Evolutionary conservation across 2,113 vertebrate species (phyloP), one percentile per base, ranked within the genome.

Genomic region (Electrona antarctica): DNA sequence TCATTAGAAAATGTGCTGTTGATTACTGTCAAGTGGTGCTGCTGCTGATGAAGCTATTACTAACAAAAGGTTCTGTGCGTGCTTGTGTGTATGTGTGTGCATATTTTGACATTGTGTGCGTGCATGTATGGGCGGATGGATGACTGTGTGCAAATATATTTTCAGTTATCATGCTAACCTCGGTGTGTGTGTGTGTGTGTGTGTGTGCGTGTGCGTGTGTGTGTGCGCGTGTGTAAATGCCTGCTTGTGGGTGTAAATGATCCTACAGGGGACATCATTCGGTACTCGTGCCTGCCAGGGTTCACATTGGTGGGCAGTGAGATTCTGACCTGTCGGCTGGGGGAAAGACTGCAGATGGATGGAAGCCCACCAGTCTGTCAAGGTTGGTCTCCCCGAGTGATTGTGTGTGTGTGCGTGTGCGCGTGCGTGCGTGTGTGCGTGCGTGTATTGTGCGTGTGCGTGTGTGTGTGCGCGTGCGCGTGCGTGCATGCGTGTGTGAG

Each of bases 281-380:
- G 94, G 62, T 99, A 98, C 85, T 94, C 95, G 33, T 99, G 97
- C 91, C 91, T 95, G 62, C 97, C 97, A 69, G 97, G 97, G 82
- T 99, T 98, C 91, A 97, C 96, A 0, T 89, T 99, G 86, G 93
- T 98, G 78, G 97, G 97, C 64, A 97, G 94, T 73, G 96, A 97
- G 86, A 96, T 98, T 83, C 89, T 99, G 87, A 99, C 97, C 0
- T 99, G 97, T 67, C 90, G 95, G 64, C 91, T 99, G 0, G 96
- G 95, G 69, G 96, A 98, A 83, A 87, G 97, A 49, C 93, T 99
- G 11, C 97, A 99, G 87, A 98, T 99, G 97, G 97, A 98, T 83
- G 95, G 95, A 80, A 89, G 94, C 56, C 95, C 97, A 67, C 97
- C 97, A 58, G 83, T 94, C 62, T 99, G 97, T 85, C 96, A 98